Conservation (phyloP, 2,113 vertebrate species). For the Euleptes europaea region DNA sequence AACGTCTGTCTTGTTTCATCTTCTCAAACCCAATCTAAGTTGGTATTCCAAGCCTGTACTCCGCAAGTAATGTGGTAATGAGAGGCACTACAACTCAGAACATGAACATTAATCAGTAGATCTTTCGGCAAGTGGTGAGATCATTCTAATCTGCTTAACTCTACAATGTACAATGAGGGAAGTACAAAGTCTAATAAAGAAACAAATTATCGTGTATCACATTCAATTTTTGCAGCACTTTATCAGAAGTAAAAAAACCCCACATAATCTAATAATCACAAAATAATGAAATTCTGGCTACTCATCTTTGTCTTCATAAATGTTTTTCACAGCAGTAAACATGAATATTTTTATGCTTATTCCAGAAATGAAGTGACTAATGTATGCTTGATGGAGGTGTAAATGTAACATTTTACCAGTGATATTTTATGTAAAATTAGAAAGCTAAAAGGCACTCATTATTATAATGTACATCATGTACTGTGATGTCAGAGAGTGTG, state of each 20-base stretch:
- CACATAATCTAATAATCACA: slow-evolving; percentile 20
- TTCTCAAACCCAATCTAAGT: slow-evolving; percentile 29
- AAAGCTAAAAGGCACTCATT: background rate
- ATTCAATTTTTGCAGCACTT: slow-evolving; percentile 16
- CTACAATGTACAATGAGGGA: slow-evolving; percentile 22
- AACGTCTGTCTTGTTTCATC: slow-evolving; percentile 39
- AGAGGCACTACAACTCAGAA: slow-evolving; percentile 35
- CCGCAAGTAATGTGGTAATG: slow-evolving; percentile 45
- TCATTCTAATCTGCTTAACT: slow-evolving; percentile 46
- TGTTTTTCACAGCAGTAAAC: slow-evolving; percentile 20
- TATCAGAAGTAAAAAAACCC: slow-evolving; percentile 39
- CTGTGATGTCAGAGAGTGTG: background rate
- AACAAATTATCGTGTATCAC: slow-evolving; percentile 22
- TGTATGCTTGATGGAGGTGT: background rate
- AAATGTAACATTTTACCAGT: slow-evolving; percentile 13
- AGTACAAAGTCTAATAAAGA: slow-evolving; percentile 35
- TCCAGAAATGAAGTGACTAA: background rate
- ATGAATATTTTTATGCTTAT: slow-evolving; percentile 3
- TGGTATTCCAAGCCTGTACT: slow-evolving; percentile 45
- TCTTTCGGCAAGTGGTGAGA: slow-evolving; percentile 38
- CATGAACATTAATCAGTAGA: slow-evolving; percentile 43
- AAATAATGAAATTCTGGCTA: slow-evolving; percentile 20
- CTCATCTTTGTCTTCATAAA: slow-evolving; percentile 32
- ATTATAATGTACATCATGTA: background rate
- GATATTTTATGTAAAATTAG: slow-evolving; percentile 7